Base-by-base conservation (phyloP, 2,797 vertebrate species). In the Crocidura indochinensis region DNA sequence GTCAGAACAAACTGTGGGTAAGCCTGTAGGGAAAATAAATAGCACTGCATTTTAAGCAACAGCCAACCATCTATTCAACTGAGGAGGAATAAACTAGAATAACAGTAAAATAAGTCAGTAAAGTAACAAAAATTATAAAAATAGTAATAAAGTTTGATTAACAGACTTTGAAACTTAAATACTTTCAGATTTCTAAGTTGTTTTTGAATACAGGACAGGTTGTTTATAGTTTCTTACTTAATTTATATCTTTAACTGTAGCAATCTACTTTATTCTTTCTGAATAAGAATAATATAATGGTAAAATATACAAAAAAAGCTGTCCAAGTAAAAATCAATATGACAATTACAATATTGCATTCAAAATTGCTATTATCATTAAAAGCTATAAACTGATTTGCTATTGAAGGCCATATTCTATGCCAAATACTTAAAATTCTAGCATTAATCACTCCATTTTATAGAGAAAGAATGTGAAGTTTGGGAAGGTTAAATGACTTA, bases 1-100 rank as follows among this genome's bases (percentile, higher is more conserved):
- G 97, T 98, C 97, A 98, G 96, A 90, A 98, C 95, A 97, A 98
- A 98, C 95, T 97, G 96, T 94, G 97, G 97, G 88, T 97, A 95
- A 95, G 97, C 97, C 98, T 98, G 86, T 47, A 96, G 96, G 93
- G 96, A 96, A 97, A 71, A 86, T 92, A 88, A 97, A 75, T 94
- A 95, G 68, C 79, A 93, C 71, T 64, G 38, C 71, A 85, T 84
- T 86, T 79, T 90, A 94, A 94, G 84, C 71, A 94, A 94, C 75
- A 95, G 62, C 38, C 86, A 94, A 85, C 87, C 90, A 72, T 68
- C 31, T 84, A 47, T 77, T 89, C 87, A 90, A 51, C 26, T 6
- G 17, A 88, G 46, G 78, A 68, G 67, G 67, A 76, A 87, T 82
- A 5, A 64, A 72, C 62, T 80, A 91, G 12, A 80, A 79, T 84